Base-by-base conservation (phyloP, 2,797 vertebrate genomes). In the Rhinophrynus dorsalis region DNA sequence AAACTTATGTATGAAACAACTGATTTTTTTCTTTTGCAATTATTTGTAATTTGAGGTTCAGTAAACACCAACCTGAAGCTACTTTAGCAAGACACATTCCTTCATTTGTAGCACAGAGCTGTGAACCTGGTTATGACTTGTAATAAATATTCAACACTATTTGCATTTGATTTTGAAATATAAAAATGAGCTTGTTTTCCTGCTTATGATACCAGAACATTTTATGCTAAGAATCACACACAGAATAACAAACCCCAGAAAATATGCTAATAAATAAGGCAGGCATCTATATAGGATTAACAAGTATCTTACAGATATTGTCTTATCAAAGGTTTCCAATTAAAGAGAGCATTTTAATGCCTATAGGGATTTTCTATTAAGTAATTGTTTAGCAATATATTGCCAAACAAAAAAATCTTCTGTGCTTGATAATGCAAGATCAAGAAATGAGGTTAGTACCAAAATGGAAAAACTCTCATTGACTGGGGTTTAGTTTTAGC, bases 271-370 rank as follows among this genome's bases (percentile, higher is more conserved):
- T 75, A 55, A 70, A 70, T 74, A 52, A 55, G 67, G 75, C 79
- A 76, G 80, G 35, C 20, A 68, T 66, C 59, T 80, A 63, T 73
- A 74, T 79, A 66, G 69, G 75, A 75, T 81, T 81, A 77, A 68
- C 21, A 76, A 15, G 47, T 69, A 77, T 72, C 74, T 65, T 27
- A 21, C 27, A 56, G 58, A 10, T 68, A 59, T 59, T 13, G 12
- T 68, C 5, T 67, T 57, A 59, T 50, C 50, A 58, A 50, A 68
- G 32, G 15, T 50, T 58, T 50, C 23, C 30, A 37, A 38, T 21
- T 38, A 58, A 68, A 45, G n/a, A n/a, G n/a, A n/a, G n/a, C n/a
- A n/a, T n/a, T n/a, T n/a, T n/a, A n/a, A n/a, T n/a, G n/a, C n/a
- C n/a, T n/a, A n/a, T n/a, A n/a, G n/a, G n/a, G n/a, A n/a, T n/a